Base-by-base conservation (phyloP, 2,113 vertebrate species). In the Microtus richardsoni region DNA sequence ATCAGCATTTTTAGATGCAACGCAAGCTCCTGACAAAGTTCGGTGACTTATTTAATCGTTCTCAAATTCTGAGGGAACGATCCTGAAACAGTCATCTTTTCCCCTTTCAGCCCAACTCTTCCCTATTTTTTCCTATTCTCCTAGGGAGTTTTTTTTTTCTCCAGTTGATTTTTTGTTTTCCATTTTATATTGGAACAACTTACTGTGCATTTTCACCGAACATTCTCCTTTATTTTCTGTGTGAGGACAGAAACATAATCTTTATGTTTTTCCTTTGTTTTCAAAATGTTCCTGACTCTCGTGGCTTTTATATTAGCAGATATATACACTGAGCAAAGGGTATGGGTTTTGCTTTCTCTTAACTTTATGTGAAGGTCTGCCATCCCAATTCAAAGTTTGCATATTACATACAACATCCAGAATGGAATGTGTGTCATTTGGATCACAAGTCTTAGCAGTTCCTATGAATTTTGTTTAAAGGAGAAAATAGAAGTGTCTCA, bases 41-140 rank as follows among this genome's bases (percentile, higher is more conserved):
- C 88, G 13, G 13, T 47, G 3, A 0, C 36, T 90, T 85, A 30
- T 21, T 60, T 54, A 79, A 26, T 0, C 0, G 33, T 64, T 62
- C 47, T 94, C 26, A 77, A 41, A 16, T 7, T 71, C 49, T 54
- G 68, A 0, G 41, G 7, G 5, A 77, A 41, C 30, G 14, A 33
- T 28, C 1, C 5, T n/a, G 1, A 5, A 8, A 1, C 0, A 96
- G 36, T 30, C 22, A 1, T 47, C 17, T 47, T 47, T 47, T 47
- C 47, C 47, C 47, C 47, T 47, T 47, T 47, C 47, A 16, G 21
- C 3, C 2, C 60, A 10, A 70, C 64, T 28, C 9, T 52, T 47
- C 13, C 78, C 0, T 19, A 0, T 33, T 16, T 73, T 62, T 44
- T 8, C 3, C 2, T 24, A 21, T 21, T 75, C 13, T 88, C 19